Evolutionary conservation across 2,888 invertebrate genomes (phyloP).

Genomic region (Drosophila nr. fundita): DNA sequence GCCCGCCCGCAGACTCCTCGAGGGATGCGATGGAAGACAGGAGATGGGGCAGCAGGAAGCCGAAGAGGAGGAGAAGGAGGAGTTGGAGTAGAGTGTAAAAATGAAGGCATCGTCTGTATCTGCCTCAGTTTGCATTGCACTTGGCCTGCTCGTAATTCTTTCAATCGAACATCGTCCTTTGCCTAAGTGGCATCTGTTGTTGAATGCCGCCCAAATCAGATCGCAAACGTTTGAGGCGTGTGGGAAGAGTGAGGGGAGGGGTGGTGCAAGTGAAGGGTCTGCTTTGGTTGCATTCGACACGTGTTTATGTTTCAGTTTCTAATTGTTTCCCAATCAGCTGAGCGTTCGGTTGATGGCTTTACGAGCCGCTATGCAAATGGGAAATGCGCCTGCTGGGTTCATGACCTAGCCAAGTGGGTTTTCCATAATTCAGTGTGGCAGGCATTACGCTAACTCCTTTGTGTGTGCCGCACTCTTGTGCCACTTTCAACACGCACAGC

Average conservation of each 20-base stretch:
- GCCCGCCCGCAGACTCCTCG: conserved; percentile 62
- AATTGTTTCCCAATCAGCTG: conserved; percentile 33
- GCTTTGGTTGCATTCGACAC: conserved; percentile 11
- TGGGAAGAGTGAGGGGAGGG: neutral
- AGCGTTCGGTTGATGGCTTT: conserved; percentile 12
- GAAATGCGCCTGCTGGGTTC: conserved; percentile 8
- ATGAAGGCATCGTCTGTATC: conserved; percentile 35
- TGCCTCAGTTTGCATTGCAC: conserved; percentile 42
- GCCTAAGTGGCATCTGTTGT: conserved; percentile 47
- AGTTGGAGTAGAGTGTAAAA: neutral
- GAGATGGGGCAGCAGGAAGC: neutral
- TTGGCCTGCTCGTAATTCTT: conserved; percentile 64
- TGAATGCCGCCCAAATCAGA: conserved; percentile 6
- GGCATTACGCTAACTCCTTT: neutral
- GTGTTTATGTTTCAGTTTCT: conserved; percentile 29
- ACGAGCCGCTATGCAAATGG: conserved; percentile 7
- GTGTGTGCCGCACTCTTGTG: neutral
- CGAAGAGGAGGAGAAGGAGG: neutral
- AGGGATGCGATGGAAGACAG: neutral
- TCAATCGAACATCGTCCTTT: conserved; percentile 58
- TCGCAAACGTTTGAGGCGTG: neutral
- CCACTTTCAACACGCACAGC: conserved; percentile 30
- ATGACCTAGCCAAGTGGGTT: conserved; percentile 25
- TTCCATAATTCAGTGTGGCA: conserved; percentile 4
- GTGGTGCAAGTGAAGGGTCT: neutral